Base-by-base conservation (phyloP, 2,113 vertebrate species). In the Elanoides forficatus region DNA sequence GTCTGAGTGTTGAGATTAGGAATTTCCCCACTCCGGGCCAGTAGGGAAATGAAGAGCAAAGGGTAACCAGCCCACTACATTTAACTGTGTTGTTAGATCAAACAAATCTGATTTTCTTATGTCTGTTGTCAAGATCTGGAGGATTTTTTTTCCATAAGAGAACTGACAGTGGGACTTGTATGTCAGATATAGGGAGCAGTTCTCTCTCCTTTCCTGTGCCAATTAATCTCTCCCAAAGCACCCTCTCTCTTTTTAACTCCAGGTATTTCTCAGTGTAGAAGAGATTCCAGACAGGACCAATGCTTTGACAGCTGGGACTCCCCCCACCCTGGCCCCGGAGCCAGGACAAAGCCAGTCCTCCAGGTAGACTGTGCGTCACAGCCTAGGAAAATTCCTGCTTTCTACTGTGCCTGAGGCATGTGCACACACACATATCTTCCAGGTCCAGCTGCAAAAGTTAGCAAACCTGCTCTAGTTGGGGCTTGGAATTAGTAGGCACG, bases 341-440 rank as follows among this genome's bases (percentile, higher is more conserved):
- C 55, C 59, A 93, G 38, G 47, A 83, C 67, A 93, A 68, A 95
- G 86, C 16, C 72, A 78, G 43, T 71, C 47, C 43, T 84, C 75
- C 68, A 91, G 86, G 65, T 14, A 88, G 80, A 63, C 45, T 34
- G 3, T 65, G 58, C 1, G 0, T 86, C 91, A 91, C 32, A 93
- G 73, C 34, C 52, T 67, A 84, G 82, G 82, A 90, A 92, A 93
- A 92, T 75, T 76, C 50, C 55, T 88, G 47, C 67, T 90, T 93
- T 90, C 82, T 50, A 4, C 52, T 55, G 71, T 47, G 86, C 75
- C 88, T 38, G 68, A 67, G 92, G 72, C 80, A 47, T 15, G 25
- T 55, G 26, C n/a, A 32, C 47, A 34, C 60, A 45, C 29, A 58
- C 15, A 1, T 32, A 14, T 21, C 58, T 76, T 55, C 75, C 80